Evolutionary conservation across 2,113 vertebrate genomes (phyloP).

Genomic region (Macrotus californicus): DNA sequence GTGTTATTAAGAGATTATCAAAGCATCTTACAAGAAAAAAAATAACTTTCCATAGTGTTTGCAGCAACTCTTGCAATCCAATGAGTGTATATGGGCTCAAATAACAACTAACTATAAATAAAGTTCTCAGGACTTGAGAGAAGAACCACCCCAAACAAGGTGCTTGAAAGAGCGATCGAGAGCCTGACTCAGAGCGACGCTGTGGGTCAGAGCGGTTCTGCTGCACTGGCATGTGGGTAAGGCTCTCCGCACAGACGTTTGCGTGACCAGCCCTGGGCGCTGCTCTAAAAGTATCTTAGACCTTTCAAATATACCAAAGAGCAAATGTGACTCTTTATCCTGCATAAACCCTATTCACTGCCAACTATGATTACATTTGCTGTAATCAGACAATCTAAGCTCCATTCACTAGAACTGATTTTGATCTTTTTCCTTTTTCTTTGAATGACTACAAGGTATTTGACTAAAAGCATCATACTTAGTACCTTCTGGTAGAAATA

Average conservation of each 20-base stretch:
- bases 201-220: neutral
- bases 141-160: neutral
- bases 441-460: neutral
- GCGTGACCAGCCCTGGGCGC: neutral
- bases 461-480: neutral
- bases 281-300: neutral
- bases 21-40: neutral
- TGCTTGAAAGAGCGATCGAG: neutral
- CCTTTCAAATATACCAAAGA: neutral
- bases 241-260: neutral
- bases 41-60: neutral
- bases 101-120: neutral
- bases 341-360: accelerated
- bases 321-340: neutral
- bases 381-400: neutral
- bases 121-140: neutral
- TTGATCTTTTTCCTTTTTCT: neutral
- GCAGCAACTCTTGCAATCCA: neutral
- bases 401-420: neutral
- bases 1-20: neutral
- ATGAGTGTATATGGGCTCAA: neutral
- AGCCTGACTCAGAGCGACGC: neutral
- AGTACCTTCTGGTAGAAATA: neutral
- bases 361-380: neutral
- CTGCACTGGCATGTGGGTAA: neutral